phyloP scores from a whole-genome alignment of 2,888 invertebrate species.

The Pachycephus smyrnensis region DNA sequence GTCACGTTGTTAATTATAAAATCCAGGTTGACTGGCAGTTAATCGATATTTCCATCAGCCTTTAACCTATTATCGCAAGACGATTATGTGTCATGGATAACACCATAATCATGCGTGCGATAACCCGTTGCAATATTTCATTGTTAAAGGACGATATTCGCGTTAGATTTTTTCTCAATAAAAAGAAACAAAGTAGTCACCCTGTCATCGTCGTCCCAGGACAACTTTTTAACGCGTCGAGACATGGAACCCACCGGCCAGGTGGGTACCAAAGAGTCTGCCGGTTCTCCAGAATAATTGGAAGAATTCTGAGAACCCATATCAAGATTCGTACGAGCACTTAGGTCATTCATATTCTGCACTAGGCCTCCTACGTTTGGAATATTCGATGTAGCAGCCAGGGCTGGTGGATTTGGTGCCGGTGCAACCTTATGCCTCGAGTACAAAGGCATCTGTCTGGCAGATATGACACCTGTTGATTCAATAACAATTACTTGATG shows the following conservation, averaged over 20 bases:
- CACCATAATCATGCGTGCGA: neutral
- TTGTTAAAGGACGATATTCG: neutral
- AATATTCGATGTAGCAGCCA: slow-evolving; percentile 61
- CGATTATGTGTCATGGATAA: neutral
- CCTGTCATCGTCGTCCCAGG: slow-evolving; percentile 76
- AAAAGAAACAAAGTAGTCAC: neutral
- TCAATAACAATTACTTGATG: neutral
- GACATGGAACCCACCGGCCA: slow-evolving; percentile 80
- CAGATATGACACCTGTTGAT: slow-evolving; percentile 49
- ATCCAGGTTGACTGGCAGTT: neutral
- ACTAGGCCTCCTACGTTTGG: slow-evolving; percentile 61
- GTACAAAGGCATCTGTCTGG: slow-evolving; percentile 53
- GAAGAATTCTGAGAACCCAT: slow-evolving; percentile 57
- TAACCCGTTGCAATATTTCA: neutral
- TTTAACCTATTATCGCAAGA: neutral
- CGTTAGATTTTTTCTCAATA: neutral
- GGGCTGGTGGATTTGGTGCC: slow-evolving; percentile 52
- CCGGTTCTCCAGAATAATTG: slow-evolving; percentile 58
- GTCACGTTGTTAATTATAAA: neutral
- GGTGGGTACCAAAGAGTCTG: slow-evolving; percentile 63
- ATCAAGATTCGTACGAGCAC: slow-evolving; percentile 54
- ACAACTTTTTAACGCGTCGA: slow-evolving; percentile 80
- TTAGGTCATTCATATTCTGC: slow-evolving; percentile 64
- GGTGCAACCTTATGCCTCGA: slow-evolving; percentile 59
- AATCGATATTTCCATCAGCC: neutral